Conservation (phyloP, 1,140 invertebrate genomes). For the Brachystomella parvula region DNA sequence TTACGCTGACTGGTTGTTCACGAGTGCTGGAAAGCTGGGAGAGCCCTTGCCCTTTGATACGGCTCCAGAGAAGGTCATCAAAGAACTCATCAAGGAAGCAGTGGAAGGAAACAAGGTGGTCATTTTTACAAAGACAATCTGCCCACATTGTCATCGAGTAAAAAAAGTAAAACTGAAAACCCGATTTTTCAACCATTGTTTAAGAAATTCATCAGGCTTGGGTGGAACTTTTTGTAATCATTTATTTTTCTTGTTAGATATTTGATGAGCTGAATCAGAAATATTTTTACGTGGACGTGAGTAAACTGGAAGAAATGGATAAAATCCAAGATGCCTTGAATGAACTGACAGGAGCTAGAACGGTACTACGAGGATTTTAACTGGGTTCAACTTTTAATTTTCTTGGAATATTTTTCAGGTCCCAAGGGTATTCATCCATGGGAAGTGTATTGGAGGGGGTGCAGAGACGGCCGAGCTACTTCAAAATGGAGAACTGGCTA, state of each 20-base stretch:
- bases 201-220: background rate
- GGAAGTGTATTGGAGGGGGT: conserved; percentile 82
- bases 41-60: background rate
- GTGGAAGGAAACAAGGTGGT: conserved; percentile 55
- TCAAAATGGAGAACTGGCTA: conserved; percentile 52
- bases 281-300: conserved; percentile 67
- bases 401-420: conserved; percentile 49
- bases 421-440: conserved; percentile 82
- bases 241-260: conserved; percentile 43
- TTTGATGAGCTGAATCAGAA: conserved; percentile 61
- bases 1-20: background rate
- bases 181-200: background rate
- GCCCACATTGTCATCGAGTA: conserved; percentile 56
- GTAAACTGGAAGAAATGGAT: conserved; percentile 41
- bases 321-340: conserved; percentile 66
- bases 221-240: background rate
- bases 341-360: conserved; percentile 70
- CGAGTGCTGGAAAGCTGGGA: conserved; percentile 1
- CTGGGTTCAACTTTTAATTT: background rate
- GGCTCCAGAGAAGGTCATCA: conserved; percentile 41
- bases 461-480: conserved; percentile 67
- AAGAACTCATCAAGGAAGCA: conserved; percentile 54
- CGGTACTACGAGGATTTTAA: conserved; percentile 54
- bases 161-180: conserved; percentile 4
- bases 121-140: conserved; percentile 80